A percentile compares a stretch with the other conserved stretches of the same genome.
These are phyloP conservation scores for Prietella phreatophila DNA, from an alignment of 2,113 vertebrate genomes.

Conservation along the genomic window DNA sequence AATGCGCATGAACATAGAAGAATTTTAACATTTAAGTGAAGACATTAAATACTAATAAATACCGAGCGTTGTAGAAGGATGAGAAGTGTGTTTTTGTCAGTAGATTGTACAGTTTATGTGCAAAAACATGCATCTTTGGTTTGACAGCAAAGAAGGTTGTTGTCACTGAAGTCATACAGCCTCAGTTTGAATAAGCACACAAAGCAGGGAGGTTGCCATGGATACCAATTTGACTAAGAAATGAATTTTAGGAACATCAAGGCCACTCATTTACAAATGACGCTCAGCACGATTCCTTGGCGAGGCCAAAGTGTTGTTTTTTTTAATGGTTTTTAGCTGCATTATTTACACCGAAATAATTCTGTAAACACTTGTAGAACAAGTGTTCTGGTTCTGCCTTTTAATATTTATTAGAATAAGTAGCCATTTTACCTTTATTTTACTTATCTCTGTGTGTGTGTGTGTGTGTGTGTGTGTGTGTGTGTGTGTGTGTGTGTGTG, in stretches of 20 bases:
- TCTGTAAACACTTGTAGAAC: too few relatives aligned
- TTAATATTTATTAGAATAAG: neutral
- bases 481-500: too few relatives aligned
- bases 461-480: too few relatives aligned
- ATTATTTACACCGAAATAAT: neutral
- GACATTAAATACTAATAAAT: neutral
- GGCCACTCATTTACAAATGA: conserved; percentile 46
- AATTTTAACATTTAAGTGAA: neutral
- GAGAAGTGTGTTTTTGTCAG: too few relatives aligned
- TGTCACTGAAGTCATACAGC: conserved; percentile 8
- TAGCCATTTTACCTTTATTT: neutral
- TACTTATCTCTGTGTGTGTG: too few relatives aligned
- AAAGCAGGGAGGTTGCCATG: conserved; percentile 45
- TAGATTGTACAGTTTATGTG: too few relatives aligned
- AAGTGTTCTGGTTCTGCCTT: neutral
- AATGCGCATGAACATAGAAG: neutral
- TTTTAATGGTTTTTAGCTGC: neutral
- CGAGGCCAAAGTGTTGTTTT: neutral
- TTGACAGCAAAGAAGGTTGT: neutral
- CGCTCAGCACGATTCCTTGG: neutral
- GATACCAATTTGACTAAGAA: conserved; percentile 51
- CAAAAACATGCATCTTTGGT: neutral
- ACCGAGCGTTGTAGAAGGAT: too few relatives aligned
- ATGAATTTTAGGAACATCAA: conserved; percentile 39
- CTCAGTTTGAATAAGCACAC: conserved; percentile 44